These are phyloP conservation scores for Caenorhabditis uteleia DNA, from an alignment of 2,888 invertebrate genomes.

Conservation along the genomic window DNA sequence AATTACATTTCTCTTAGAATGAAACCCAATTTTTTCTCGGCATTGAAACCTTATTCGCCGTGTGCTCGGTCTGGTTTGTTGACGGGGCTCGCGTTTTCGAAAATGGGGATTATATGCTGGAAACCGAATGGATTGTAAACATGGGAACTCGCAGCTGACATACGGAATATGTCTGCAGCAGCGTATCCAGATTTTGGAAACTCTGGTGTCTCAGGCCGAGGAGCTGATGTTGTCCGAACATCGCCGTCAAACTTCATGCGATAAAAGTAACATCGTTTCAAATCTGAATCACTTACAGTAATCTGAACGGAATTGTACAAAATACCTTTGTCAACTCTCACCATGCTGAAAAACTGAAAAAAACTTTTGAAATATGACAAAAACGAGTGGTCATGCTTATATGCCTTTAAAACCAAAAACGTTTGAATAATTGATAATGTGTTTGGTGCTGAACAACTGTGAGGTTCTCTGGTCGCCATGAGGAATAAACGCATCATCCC, in stretches of 20 bases:
- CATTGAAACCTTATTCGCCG: constrained; percentile 18
- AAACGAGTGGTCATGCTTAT: too few species aligned
- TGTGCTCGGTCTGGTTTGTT: constrained; percentile 1
- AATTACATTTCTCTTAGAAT: constrained; percentile 1
- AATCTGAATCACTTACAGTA: too few species aligned
- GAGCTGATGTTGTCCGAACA: constrained; percentile 10
- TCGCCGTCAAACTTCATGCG: constrained; percentile 23
- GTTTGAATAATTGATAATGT: too few species aligned
- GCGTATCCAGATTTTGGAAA: constrained; percentile 15
- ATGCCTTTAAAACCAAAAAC: too few species aligned
- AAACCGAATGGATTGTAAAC: neutral
- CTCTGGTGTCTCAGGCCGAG: constrained; percentile 7
- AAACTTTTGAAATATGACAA: too few species aligned
- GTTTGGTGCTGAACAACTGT: too few species aligned
- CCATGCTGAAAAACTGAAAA: too few species aligned
- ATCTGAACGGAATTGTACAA: too few species aligned
- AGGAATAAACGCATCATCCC: too few species aligned
- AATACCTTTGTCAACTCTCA: neutral
- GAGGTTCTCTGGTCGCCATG: too few species aligned
- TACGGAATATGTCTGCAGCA: constrained; percentile 24
- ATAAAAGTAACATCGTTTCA: constrained; percentile 31
- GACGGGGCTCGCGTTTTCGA: constrained; percentile 11
- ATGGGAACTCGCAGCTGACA: neutral
- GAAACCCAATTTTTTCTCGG: constrained; percentile 25
- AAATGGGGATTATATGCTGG: constrained; percentile 31